Percentiles rank a stretch among this genome's conserved stretches.
Evolutionary conservation across 2,113 vertebrate genomes (phyloP).

Genomic region (Tetrax tetrax): DNA sequence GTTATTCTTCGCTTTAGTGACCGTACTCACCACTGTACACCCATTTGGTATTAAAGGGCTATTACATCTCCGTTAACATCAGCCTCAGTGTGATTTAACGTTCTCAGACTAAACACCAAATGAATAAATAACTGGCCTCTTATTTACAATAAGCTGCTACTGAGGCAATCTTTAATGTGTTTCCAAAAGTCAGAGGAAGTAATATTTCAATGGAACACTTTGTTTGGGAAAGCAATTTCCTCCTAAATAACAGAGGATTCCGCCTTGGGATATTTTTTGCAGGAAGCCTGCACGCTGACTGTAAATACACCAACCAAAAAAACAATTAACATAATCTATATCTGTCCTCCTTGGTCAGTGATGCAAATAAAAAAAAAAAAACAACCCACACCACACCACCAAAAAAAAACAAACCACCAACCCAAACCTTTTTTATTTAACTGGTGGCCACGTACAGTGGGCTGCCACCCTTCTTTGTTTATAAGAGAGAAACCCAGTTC

Average conservation of each 20-base stretch:
- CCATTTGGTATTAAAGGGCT: background rate
- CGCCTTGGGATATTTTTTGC: background rate
- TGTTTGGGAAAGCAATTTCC: slow-evolving; percentile 35
- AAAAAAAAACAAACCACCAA: too few species aligned
- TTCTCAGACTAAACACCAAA: slow-evolving; percentile 4
- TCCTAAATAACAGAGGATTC: background rate
- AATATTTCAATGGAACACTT: background rate
- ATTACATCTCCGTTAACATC: background rate
- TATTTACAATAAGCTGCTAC: background rate
- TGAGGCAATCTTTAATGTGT: background rate
- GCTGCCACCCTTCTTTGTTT: background rate
- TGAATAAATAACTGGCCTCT: background rate
- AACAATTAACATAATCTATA: background rate
- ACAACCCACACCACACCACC: too few species aligned
- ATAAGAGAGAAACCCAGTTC: background rate
- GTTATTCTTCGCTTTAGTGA: background rate
- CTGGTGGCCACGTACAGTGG: too few species aligned
- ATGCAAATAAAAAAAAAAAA: background rate
- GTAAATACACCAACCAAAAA: background rate
- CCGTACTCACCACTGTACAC: background rate
- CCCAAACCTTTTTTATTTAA: background rate
- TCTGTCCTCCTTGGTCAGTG: background rate
- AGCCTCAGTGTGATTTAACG: background rate
- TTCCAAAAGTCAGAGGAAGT: slow-evolving; percentile 22
- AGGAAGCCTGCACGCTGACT: background rate